A percentile compares a stretch with the other conserved stretches of the same genome.
phyloP scores from a whole-genome alignment of 1,140 invertebrate species.

The Sycophaga agraensis region DNA sequence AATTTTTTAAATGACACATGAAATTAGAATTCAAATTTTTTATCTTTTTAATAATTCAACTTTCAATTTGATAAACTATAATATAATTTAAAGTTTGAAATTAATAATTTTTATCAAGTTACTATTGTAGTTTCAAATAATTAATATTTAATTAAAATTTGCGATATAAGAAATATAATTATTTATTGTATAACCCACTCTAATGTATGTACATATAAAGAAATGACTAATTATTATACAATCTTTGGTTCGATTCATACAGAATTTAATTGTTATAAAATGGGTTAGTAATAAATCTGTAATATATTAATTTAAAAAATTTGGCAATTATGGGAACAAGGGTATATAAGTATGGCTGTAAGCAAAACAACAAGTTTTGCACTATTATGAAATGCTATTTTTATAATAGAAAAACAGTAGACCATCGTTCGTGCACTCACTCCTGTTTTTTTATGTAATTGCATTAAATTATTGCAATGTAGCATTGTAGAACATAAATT shows the following conservation, averaged over 20 bases:
- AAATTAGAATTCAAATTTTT: no score
- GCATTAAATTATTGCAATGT: slow-evolving; percentile 15
- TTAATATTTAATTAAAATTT: no score
- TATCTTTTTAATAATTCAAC: no score
- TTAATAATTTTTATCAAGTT: no score
- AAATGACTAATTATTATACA: no score
- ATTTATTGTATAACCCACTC: no score
- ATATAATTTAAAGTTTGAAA: no score
- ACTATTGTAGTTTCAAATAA: no score
- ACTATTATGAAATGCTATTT: neutral
- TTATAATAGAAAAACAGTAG: slow-evolving; percentile 5
- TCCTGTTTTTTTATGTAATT: slow-evolving; percentile 20
- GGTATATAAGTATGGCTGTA: slow-evolving; percentile 17
- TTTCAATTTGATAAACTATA: no score
- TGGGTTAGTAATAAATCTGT: neutral
- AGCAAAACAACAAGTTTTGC: slow-evolving; percentile 5
- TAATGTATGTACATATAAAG: no score
- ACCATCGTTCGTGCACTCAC: slow-evolving; percentile 30
- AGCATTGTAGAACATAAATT: slow-evolving; percentile 20
- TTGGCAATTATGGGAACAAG: slow-evolving; percentile 5
- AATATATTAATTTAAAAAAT: neutral
- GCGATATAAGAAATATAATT: no score
- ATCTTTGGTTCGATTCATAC: slow-evolving; percentile 7
- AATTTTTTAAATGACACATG: no score
- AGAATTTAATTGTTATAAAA: neutral